These are phyloP conservation scores for Agonopterix heracliana DNA, from an alignment of 2,888 invertebrate species.

Conservation along the genomic window DNA sequence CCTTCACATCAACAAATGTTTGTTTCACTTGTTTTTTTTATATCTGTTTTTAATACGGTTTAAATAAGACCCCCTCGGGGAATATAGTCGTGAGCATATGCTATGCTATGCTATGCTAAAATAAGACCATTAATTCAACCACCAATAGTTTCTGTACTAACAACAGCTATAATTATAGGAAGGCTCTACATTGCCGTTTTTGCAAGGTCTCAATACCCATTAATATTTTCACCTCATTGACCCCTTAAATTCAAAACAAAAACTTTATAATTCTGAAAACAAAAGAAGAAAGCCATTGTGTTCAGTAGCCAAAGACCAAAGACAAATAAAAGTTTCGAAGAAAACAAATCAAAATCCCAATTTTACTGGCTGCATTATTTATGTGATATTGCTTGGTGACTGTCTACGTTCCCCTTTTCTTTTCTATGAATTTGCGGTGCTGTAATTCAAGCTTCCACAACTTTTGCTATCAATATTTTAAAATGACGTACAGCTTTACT, in stretches of 20 bases:
- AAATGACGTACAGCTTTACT: conserved; percentile 13
- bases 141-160: no score
- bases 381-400: conserved; percentile 68
- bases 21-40: no score
- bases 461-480: conserved; percentile 47
- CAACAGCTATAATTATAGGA: no score
- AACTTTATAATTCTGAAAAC: conserved; percentile 24
- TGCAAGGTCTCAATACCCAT: conserved; percentile 9
- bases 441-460: conserved; percentile 55
- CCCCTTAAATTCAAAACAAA: conserved; percentile 26
- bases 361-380: conserved; percentile 72
- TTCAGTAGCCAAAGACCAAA: conserved; percentile 37
- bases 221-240: conserved; percentile 45
- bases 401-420: conserved; percentile 63
- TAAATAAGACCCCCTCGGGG: no score
- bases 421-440: conserved; percentile 53
- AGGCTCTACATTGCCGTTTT: no score
- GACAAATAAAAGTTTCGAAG: conserved; percentile 70
- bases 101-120: no score
- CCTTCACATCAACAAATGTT: background rate
- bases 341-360: conserved; percentile 75
- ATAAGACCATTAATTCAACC: no score
- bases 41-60: no score
- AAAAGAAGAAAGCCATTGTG: conserved; percentile 42
- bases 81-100: no score